Percentiles rank a stretch among this genome's conserved stretches.
phyloP scores from a whole-genome alignment of 1,140 invertebrate genomes.

The Hylaeus anthracinus region DNA sequence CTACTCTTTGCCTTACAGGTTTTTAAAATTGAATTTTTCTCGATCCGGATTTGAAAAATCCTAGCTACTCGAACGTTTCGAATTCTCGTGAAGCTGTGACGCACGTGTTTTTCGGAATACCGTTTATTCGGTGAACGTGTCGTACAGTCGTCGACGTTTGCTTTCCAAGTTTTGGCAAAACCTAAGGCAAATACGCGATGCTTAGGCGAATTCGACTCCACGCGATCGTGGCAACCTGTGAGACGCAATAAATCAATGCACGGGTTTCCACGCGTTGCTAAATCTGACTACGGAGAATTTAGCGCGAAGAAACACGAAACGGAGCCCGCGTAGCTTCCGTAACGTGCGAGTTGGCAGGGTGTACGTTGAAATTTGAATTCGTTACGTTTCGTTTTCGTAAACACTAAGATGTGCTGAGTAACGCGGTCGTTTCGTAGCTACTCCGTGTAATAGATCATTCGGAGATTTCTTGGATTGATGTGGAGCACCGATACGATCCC shows the following conservation, averaged over 20 bases:
- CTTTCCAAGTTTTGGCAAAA: conserved; percentile 8
- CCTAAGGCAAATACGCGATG: background rate
- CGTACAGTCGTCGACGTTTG: conserved; percentile 3
- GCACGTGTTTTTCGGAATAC: background rate
- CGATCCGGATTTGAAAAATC: too few species aligned
- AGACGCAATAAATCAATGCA: background rate
- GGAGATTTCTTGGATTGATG: background rate
- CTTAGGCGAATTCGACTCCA: background rate
- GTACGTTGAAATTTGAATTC: background rate
- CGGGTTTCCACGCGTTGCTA: too few species aligned
- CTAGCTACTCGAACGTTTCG: too few species aligned
- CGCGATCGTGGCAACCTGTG: background rate
- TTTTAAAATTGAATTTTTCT: too few species aligned
- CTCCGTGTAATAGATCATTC: background rate
- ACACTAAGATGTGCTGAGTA: background rate
- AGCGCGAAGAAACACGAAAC: background rate
- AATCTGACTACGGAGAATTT: background rate
- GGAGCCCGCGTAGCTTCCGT: too few species aligned
- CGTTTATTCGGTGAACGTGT: conserved; percentile 8
- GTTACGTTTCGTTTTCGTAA: background rate
- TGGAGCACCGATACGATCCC: background rate
- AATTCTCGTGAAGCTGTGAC: background rate
- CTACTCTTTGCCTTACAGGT: too few species aligned
- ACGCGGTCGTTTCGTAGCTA: background rate
- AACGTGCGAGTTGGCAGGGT: background rate